These are phyloP conservation scores for Paramormyrops kingsleyae DNA, from an alignment of 2,113 vertebrate species.

Conservation along the genomic window DNA sequence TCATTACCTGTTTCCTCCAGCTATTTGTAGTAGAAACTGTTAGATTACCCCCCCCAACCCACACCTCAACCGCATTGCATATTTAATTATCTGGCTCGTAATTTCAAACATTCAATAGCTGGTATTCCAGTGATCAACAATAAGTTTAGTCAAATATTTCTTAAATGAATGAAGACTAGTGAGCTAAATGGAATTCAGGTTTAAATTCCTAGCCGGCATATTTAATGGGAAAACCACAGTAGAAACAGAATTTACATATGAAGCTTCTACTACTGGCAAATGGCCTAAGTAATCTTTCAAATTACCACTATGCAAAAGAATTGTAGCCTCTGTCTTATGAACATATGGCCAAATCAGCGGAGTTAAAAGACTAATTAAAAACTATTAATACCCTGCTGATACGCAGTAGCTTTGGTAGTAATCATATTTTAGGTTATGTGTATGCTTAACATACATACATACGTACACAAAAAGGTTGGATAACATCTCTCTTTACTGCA, in stretches of 20 bases:
- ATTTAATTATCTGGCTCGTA: not conserved
- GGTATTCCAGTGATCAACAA: not conserved
- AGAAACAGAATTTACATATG: not conserved
- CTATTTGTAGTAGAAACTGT: not conserved
- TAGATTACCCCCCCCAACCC: not conserved
- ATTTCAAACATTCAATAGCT: not conserved
- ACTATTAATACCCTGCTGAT: not conserved
- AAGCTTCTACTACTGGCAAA: not conserved
- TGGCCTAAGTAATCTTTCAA: not conserved
- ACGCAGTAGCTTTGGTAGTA: not conserved
- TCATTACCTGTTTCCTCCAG: not conserved
- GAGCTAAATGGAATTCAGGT: not conserved
- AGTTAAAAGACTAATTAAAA: not conserved
- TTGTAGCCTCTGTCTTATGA: not conserved
- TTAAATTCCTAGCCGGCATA: not conserved
- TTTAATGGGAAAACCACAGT: not conserved
- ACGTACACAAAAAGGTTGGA: not conserved
- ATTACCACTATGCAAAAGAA: not conserved
- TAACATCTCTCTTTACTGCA: not conserved
- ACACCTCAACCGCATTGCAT: not conserved
- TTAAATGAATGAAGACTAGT: not conserved
- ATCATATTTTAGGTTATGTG: not conserved
- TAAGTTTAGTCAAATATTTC: not conserved
- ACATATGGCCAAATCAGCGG: not conserved
- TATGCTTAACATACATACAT: not conserved